Evolutionary conservation across 2,888 invertebrate species (phyloP), one percentile per base, ranked within the genome.

Genomic region (Stramonita haemastoma): DNA sequence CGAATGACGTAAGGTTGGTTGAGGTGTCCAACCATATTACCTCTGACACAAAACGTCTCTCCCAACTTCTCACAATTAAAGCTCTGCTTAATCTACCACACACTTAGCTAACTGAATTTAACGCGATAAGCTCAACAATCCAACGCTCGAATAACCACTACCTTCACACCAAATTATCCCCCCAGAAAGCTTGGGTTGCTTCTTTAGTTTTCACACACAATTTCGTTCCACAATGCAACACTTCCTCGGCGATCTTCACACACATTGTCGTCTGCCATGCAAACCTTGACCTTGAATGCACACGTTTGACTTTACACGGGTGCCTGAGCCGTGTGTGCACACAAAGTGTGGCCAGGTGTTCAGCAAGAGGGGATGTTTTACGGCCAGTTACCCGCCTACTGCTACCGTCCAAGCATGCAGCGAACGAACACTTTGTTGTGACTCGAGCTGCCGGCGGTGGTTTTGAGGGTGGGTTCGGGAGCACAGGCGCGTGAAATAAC

Each of bases 261-360:
- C 32, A 83, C 36, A 22, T 46, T 83, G 81, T 83, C 81, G 81
- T 83, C 81, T 83, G 81, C 46, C 81, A 83, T 26, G 22, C 81
- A 83, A 22, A 11, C 36, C 81, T 19, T 46, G n/a, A n/a, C 81
- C 46, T 83, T 83, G 81, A 46, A 36, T 19, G 81, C 81, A 83
- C 11, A 13, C 26, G 26, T 36, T 36, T 19, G 81, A 83, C 81
- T 83, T 83, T 46, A 46, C 46, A 83, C 81, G 81, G 36, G 36
- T 83, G 19, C 2, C 5, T 83, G 26, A 15, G 46, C 46, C 36
- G 46, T 83, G 81, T 46, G 81, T 83, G 22, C 17, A 22, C 26
- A 6, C 81, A 34, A 83, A 83, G 36, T 46, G 81, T 83, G 81
- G 81, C 81, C 81, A 83, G 81, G 29, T 83, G 81, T 83, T 83